These are phyloP conservation scores for Drosophila rellima DNA, from an alignment of 2,888 invertebrate genomes.

Conservation along the genomic window DNA sequence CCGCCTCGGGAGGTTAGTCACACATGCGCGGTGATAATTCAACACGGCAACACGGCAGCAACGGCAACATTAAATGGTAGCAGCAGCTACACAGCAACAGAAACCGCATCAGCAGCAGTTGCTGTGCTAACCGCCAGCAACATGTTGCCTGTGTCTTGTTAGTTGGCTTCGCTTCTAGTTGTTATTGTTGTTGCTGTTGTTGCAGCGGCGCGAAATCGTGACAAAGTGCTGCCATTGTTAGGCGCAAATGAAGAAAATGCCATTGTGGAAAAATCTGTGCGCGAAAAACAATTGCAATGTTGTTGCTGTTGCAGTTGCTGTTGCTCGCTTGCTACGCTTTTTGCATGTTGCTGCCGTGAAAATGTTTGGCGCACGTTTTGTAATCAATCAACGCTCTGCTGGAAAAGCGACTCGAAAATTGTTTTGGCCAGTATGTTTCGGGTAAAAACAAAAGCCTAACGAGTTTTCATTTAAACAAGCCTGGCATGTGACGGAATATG, in stretches of 20 bases:
- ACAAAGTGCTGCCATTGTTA: constrained; percentile 82
- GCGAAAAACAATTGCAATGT: constrained; percentile 74
- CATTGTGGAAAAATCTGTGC: constrained; percentile 72
- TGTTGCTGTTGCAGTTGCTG: constrained; percentile 34
- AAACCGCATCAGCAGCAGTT: constrained; percentile 35
- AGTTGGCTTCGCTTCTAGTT: constrained; percentile 46
- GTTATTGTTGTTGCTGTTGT: constrained; percentile 7
- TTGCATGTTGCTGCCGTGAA: constrained; percentile 71
- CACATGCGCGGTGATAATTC: constrained; percentile 80
- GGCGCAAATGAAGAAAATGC: constrained; percentile 82
- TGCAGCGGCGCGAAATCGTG: constrained; percentile 71
- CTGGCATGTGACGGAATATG: constrained; percentile 37
- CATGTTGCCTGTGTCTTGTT: constrained; percentile 80
- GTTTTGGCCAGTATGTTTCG: constrained; percentile 58
- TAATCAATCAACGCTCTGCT: constrained; percentile 77
- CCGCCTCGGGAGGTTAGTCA: constrained; percentile 80
- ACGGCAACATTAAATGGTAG: constrained; percentile 79
- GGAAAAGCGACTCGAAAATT: constrained; percentile 63
- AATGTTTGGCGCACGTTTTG: constrained; percentile 81
- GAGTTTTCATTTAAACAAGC: constrained; percentile 56
- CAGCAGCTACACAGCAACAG: constrained; percentile 40
- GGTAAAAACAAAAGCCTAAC: constrained; percentile 56
- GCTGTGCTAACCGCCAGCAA: constrained; percentile 64
- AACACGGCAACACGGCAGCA: constrained; percentile 70
- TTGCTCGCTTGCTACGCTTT: constrained; percentile 49